Percentiles rank a stretch among this genome's conserved stretches.
phyloP scores from a whole-genome alignment of 1,140 invertebrate species.

The Drosophila kohkoa region DNA sequence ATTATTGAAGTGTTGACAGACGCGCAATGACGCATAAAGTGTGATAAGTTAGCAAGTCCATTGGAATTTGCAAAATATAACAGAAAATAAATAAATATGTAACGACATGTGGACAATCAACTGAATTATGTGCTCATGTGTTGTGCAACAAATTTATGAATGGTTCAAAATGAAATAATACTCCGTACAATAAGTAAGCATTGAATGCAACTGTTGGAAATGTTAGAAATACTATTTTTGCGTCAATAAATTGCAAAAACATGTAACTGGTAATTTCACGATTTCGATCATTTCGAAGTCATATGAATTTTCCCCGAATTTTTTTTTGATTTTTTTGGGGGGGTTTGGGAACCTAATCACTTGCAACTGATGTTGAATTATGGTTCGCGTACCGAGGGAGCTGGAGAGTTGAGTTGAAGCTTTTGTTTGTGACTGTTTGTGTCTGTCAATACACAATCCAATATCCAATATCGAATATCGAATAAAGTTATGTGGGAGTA shows the following conservation, averaged over 20 bases:
- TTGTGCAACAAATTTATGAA: too few species aligned
- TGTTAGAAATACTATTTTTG: not conserved
- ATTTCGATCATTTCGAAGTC: not conserved
- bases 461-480: constrained; percentile 24
- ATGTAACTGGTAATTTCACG: too few species aligned
- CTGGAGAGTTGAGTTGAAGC: constrained; percentile 11
- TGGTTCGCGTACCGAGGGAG: not conserved
- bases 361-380: constrained; percentile 66
- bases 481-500: constrained; percentile 1
- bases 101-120: not conserved
- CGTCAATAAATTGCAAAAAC: not conserved
- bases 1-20: constrained; percentile 18
- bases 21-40: constrained; percentile 31
- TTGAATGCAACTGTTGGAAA: not conserved
- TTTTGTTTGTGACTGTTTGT: not conserved
- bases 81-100: too few species aligned
- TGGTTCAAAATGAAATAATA: not conserved
- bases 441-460: constrained; percentile 34
- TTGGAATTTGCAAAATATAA: constrained; percentile 7
- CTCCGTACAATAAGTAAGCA: not conserved
- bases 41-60: constrained; percentile 36
- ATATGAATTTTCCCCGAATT: not conserved
- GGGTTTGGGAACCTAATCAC: constrained; percentile 18
- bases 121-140: too few species aligned
- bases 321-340: not conserved